Evolutionary conservation across 1,140 invertebrate genomes (phyloP), one percentile per base, ranked within the genome.

Genomic region (Charaxes varanes): DNA sequence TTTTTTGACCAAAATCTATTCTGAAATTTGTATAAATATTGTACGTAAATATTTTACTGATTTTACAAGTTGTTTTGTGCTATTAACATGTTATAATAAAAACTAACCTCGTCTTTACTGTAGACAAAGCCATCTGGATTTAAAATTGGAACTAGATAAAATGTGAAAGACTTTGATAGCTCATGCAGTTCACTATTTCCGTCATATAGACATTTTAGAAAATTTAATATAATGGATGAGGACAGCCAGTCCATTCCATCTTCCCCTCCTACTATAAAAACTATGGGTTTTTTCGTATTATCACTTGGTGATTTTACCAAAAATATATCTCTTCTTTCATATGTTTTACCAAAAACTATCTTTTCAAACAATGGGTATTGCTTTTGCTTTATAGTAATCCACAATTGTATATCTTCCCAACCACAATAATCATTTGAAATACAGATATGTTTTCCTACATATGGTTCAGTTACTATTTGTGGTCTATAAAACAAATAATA

Each of bases 121-220:
- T 64, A 70, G 4, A 37, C 47, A 65, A 68, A 77, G 1, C 74
- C 78, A 71, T 82, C 76, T 31, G 78, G 74, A 49, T 82, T 82
- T 13, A 69, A 41, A 18, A 72, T 34, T 19, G 78, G 76, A 3
- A 72, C 17, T 28, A 83, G 49, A 48, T 73, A 79, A 35, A 80
- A 59, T 37, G 70, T 59, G 50, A 56, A 77, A 15, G 49, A 43
- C 8, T 62, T 53, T 12, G 47, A 37, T 16, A 76, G 32, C 15
- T 22, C 22, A 16, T 43, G 40, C 10, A 53, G 33, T 14, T 37
- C 17, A 34, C n/a, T 28, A 30, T 33, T 44, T 6, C 50, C 22
- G 28, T 65, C 38, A 17, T 69, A 43, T 13, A 78, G 36, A 14
- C 42, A 42, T 3, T 53, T 38, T 5, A 76, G 26, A 17, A 71